Base-by-base conservation (phyloP, 2,113 vertebrate species). In the Anolis sagrei region DNA sequence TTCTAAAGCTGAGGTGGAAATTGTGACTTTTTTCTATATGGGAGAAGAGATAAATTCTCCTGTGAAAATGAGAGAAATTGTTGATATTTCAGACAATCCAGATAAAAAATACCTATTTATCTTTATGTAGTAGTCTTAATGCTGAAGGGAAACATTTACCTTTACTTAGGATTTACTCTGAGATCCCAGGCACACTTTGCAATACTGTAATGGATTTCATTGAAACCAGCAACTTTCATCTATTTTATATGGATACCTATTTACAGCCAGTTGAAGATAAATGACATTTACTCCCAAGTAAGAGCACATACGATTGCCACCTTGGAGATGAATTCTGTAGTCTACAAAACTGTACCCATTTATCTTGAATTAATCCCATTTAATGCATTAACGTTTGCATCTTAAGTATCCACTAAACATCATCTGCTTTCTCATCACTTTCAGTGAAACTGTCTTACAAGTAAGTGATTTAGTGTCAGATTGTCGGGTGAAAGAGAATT, bases 21-120 rank as follows among this genome's bases (percentile, higher is more conserved):
- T 9, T 11, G 75, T 74, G 32, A 48, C 72, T 25, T 48, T n/a
- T 27, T 29, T 79, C 3, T 68, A 29, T 25, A 34, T 73, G 4
- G 49, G 36, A 9, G 39, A 21, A 49, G 1, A 29, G 73, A 82
- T 1, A 7, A 44, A 68, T 68, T n/a, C 32, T 86, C 73, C 74
- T 44, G 76, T 81, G 3, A 5, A 44, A 44, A 44, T 44, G 54
- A 58, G 16, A 25, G 82, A 84, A 23, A 68, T 88, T 75, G 90
- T 87, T 92, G 89, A 88, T 92, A 93, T 93, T 81, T 80, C 81
- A 11, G 87, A 54, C 21, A 80, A 66, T 84, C 76, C 64, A 64
- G 11, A 0, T 66, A 0, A 3, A 68, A 81, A 13, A 36, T 61
- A 83, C 21, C 32, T 51, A 51, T 27, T 19, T 2, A 78, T 13